Conservation (phyloP, 2,113 vertebrate genomes). For the Choloepus hoffmanni region DNA sequence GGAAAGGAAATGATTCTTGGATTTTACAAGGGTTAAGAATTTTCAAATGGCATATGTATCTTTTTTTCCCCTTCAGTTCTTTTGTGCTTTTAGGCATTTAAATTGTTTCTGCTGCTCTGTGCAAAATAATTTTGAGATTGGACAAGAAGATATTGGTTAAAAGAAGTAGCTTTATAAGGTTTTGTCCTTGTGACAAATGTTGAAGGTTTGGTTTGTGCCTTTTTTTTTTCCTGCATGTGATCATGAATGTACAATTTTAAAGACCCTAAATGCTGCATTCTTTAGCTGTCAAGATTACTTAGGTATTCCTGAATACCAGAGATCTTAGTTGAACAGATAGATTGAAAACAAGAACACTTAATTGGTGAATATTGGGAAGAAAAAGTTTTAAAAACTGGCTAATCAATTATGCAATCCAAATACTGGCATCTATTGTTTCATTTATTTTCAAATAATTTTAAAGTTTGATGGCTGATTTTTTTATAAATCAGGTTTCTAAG, state of each 20-base stretch:
- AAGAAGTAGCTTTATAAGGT: slow-evolving; percentile 56
- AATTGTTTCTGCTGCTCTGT: slow-evolving; percentile 76
- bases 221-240: slow-evolving; percentile 45
- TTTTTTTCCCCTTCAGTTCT: slow-evolving; percentile 39
- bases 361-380: slow-evolving; percentile 47
- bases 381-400: slow-evolving; percentile 61
- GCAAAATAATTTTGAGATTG: slow-evolving; percentile 19
- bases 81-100: slow-evolving; percentile 71
- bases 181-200: slow-evolving; percentile 63
- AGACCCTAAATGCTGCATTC: slow-evolving; percentile 75
- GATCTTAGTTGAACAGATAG: slow-evolving; percentile 43
- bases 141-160: slow-evolving; percentile 33
- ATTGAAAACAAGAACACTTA: slow-evolving; percentile 22
- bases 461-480: neutral
- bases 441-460: too few species aligned
- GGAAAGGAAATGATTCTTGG: slow-evolving; percentile 68
- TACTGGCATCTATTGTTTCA: too few species aligned
- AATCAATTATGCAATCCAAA: neutral
- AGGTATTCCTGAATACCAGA: slow-evolving; percentile 63
- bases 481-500: too few species aligned
- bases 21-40: slow-evolving; percentile 61
- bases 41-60: slow-evolving; percentile 38
- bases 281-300: too few species aligned
- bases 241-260: slow-evolving; percentile 59
- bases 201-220: slow-evolving; percentile 55